phyloP scores from a whole-genome alignment of 2,888 invertebrate genomes.

The Callyntrura guangdongensis region DNA sequence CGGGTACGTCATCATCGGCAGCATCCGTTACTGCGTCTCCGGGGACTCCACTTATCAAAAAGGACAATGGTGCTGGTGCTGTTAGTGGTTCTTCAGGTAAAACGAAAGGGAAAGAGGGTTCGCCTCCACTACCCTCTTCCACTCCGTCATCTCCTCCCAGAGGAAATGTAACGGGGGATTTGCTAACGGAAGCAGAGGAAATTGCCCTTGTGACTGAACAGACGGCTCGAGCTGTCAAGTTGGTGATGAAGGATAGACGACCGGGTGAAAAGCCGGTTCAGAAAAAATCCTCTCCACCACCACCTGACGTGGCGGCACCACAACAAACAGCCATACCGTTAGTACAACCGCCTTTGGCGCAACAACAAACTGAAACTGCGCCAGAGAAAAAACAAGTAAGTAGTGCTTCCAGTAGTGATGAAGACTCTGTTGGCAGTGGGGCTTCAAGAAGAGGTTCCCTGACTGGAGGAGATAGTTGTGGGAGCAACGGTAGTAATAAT shows the following conservation, averaged over 20 bases:
- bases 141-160: constrained; percentile 69
- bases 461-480: constrained; percentile 23
- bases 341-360: background rate
- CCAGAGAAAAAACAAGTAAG: constrained; percentile 7
- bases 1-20: constrained; percentile 49
- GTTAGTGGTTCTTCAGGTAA: constrained; percentile 59
- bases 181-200: constrained; percentile 73
- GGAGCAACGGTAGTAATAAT: constrained; percentile 10
- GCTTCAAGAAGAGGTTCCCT: constrained; percentile 33
- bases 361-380: background rate
- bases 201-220: constrained; percentile 77
- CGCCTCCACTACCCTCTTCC: constrained; percentile 8
- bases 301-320: constrained; percentile 13
- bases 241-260: constrained; percentile 78
- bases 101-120: constrained; percentile 43
- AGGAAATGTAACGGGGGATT: constrained; percentile 70
- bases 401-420: constrained; percentile 37
- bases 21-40: constrained; percentile 41
- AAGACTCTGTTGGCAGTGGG: constrained; percentile 26
- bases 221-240: constrained; percentile 75
- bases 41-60: constrained; percentile 74
- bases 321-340: background rate
- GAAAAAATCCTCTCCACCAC: constrained; percentile 50
- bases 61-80: constrained; percentile 51
- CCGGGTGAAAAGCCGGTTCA: constrained; percentile 71